These are phyloP conservation scores for Ditylenchus dipsaci DNA, from an alignment of 1,140 invertebrate species.

Conservation along the genomic window DNA sequence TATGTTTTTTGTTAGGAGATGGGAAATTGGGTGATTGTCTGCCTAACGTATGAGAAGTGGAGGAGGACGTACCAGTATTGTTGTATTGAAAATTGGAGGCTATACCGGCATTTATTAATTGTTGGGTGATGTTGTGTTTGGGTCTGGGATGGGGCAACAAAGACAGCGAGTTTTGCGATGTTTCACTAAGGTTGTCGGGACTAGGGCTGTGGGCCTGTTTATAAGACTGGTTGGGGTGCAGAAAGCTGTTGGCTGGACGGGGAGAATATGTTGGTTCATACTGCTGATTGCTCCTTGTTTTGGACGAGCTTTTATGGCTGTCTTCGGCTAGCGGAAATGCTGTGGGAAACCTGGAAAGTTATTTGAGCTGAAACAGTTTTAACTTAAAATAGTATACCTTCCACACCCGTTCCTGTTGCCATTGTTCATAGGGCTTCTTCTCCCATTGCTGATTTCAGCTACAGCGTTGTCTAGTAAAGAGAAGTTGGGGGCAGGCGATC, in stretches of 20 bases:
- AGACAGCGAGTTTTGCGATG: constrained; percentile 21
- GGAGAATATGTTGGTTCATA: background rate
- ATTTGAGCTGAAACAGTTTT: no score
- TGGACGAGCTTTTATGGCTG: background rate
- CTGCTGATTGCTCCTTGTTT: background rate
- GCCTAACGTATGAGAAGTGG: background rate
- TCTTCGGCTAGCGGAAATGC: background rate
- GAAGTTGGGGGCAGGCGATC: background rate
- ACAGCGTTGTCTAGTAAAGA: background rate
- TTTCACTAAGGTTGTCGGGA: constrained; percentile 33
- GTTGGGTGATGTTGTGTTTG: constrained; percentile 45
- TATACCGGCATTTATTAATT: constrained; percentile 37
- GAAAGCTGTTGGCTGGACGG: no score
- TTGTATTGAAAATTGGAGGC: background rate
- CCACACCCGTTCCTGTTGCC: background rate
- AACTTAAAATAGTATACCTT: background rate
- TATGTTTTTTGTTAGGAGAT: background rate
- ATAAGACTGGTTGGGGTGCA: background rate
- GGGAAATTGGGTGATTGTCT: constrained; percentile 3
- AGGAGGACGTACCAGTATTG: no score
- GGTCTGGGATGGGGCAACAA: constrained; percentile 45
- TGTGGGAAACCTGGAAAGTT: background rate
- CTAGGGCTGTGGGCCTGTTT: constrained; percentile 11
- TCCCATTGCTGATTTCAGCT: background rate
- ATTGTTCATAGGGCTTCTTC: background rate